Evolutionary conservation across 2,888 invertebrate genomes (phyloP).

Genomic region (Dolichomitus sp.): DNA sequence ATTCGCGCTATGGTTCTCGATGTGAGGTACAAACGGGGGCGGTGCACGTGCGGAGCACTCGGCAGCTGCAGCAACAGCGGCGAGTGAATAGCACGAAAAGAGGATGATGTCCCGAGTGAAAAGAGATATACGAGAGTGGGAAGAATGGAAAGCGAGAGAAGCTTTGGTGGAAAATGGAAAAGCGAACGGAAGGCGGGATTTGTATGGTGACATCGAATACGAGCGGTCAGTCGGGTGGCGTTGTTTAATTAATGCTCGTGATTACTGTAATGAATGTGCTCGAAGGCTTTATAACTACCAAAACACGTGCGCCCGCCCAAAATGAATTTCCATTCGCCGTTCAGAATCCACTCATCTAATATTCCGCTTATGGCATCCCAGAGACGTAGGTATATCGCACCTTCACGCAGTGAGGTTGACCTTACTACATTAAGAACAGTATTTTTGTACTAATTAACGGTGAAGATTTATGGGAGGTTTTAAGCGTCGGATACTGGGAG

Average conservation of each 20-base stretch:
- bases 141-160: constrained; percentile 20
- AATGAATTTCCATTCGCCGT: constrained; percentile 31
- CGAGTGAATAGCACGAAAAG: constrained; percentile 9
- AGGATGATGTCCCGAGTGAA: not conserved
- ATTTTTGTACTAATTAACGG: too few species aligned
- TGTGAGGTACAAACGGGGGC: not conserved
- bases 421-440: not conserved
- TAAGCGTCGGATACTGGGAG: too few species aligned
- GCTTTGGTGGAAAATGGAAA: not conserved
- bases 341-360: not conserved
- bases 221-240: constrained; percentile 27
- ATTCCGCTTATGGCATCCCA: not conserved
- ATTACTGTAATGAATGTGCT: constrained; percentile 36
- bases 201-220: not conserved
- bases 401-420: not conserved
- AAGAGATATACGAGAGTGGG: constrained; percentile 16
- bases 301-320: not conserved
- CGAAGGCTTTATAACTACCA: not conserved
- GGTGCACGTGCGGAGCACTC: not conserved
- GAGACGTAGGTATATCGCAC: not conserved
- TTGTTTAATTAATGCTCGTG: constrained; percentile 42
- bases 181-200: not conserved
- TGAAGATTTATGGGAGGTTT: too few species aligned
- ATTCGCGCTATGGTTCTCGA: not conserved
- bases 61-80: constrained; percentile 15